Evolutionary conservation across 2,113 vertebrate species (phyloP).

Genomic region (Nibea albiflora): DNA sequence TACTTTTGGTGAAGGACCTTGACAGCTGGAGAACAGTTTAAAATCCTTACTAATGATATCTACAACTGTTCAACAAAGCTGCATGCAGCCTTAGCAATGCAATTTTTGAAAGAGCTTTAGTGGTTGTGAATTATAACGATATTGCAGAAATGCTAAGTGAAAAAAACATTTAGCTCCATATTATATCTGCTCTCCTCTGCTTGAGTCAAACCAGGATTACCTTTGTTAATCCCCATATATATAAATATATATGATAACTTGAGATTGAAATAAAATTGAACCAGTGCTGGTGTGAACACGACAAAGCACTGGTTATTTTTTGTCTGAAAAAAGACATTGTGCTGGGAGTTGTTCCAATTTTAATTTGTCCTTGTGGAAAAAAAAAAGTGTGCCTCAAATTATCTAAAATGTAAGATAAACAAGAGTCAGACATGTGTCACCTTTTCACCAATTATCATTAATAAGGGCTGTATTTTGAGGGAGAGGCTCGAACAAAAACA

Average conservation of each 20-base stretch:
- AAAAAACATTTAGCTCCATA: background rate
- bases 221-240: background rate
- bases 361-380: constrained; percentile 72
- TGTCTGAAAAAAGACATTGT: constrained; percentile 58
- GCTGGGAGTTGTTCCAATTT: constrained; percentile 53
- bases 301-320: constrained; percentile 35
- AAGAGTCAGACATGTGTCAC: constrained; percentile 79
- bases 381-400: constrained; percentile 71
- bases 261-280: background rate
- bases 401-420: constrained; percentile 80
- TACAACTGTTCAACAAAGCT: background rate
- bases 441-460: constrained; percentile 81
- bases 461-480: constrained; percentile 71
- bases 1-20: background rate
- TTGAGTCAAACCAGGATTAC: background rate
- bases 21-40: background rate
- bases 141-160: background rate
- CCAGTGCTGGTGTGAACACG: background rate
- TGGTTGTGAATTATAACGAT: background rate
- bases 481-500: constrained; percentile 73
- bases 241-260: too few species aligned
- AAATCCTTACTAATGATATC: background rate
- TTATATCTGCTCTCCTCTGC: background rate
- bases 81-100: background rate
- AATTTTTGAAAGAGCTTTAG: background rate